Percentiles rank a stretch among this genome's conserved stretches.
Evolutionary conservation across 2,797 vertebrate species (phyloP).

Genomic region (Oreochromis grahami): DNA sequence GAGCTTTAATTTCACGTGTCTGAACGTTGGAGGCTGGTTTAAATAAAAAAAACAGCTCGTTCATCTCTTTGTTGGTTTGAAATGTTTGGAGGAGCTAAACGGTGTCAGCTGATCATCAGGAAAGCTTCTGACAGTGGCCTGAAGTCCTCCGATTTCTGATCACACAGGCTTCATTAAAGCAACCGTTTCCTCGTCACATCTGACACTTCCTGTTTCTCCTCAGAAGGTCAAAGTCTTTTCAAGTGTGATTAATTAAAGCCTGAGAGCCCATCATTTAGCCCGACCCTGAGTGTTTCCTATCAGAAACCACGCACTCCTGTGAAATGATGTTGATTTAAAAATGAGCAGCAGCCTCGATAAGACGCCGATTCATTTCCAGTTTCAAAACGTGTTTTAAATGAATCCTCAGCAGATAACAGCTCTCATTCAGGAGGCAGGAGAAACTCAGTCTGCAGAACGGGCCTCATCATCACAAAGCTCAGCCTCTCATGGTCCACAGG

Average conservation of each 20-base stretch:
- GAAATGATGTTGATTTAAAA: neutral
- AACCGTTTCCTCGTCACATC: neutral
- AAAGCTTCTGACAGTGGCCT: neutral
- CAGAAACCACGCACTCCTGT: neutral
- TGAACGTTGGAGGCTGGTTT: neutral
- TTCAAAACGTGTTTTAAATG: neutral
- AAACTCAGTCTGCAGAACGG: neutral
- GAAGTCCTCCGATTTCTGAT: neutral
- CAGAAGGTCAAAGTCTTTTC: neutral
- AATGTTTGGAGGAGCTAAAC: neutral
- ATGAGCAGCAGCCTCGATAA: neutral
- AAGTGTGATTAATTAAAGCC: neutral
- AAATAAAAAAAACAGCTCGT: accelerated
- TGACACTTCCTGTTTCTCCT: neutral
- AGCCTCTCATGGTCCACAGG: neutral
- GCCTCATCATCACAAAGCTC: neutral
- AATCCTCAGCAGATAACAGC: neutral
- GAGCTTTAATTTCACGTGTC: neutral
- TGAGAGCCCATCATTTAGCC: neutral
- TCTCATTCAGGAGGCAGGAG: neutral
- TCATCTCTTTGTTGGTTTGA: neutral
- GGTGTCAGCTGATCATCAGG: neutral
- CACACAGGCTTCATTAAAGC: neutral
- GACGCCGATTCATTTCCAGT: neutral
- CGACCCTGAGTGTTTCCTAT: neutral